phyloP scores from a whole-genome alignment of 2,888 invertebrate species.

The Cataglyphis cursor region DNA sequence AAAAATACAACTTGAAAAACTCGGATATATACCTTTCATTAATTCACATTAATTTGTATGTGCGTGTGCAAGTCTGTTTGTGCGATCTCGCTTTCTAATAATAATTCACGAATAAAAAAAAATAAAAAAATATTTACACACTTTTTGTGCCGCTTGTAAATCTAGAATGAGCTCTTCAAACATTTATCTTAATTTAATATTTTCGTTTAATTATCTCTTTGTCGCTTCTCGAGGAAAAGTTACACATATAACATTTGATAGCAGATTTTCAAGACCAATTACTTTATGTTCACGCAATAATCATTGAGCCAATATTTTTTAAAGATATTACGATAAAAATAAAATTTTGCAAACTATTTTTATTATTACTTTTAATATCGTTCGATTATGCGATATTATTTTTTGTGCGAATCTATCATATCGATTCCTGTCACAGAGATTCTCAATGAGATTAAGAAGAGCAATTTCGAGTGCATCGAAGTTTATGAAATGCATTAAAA shows the following conservation, averaged over 20 bases:
- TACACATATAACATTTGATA: neutral
- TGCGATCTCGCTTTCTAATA: neutral
- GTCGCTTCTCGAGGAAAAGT: neutral
- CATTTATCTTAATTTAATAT: slow-evolving; percentile 17
- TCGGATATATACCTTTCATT: neutral
- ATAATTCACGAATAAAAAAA: neutral
- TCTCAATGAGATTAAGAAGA: slow-evolving; percentile 18
- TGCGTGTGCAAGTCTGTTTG: neutral
- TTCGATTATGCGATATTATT: slow-evolving; percentile 9
- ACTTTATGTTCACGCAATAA: slow-evolving; percentile 14
- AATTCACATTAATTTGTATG: neutral
- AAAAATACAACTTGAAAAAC: slow-evolving; percentile 13
- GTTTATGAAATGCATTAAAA: slow-evolving; percentile 8
- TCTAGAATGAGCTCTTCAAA: neutral
- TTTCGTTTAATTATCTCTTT: slow-evolving; percentile 8
- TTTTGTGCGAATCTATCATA: neutral
- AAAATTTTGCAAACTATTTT: neutral
- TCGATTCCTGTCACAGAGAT: slow-evolving; percentile 10
- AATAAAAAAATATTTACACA: neutral
- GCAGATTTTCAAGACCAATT: slow-evolving; percentile 23
- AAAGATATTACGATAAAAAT: slow-evolving; percentile 10
- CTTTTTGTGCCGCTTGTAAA: neutral
- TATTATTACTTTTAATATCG: neutral
- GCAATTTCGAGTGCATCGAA: slow-evolving; percentile 11
- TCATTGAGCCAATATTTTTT: slow-evolving; percentile 3